Evolutionary conservation across 2,113 vertebrate species (phyloP).

Genomic region (Serinus canaria): DNA sequence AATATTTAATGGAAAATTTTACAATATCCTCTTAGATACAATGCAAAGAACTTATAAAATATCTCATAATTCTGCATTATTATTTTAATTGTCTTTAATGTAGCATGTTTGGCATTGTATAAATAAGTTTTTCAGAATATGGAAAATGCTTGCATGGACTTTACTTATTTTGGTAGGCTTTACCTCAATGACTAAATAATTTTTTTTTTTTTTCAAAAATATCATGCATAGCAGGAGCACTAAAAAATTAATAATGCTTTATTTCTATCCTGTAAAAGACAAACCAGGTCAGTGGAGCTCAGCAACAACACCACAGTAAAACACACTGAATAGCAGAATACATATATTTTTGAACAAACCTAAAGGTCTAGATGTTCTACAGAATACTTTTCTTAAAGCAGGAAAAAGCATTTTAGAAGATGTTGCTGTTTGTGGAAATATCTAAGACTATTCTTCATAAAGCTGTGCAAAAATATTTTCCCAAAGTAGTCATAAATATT

Average conservation of each 20-base stretch:
- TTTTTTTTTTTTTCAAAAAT: no score
- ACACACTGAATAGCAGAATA: not conserved
- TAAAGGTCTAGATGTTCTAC: not conserved
- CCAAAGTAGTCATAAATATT: not conserved
- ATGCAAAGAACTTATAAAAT: not conserved
- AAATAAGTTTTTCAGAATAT: not conserved
- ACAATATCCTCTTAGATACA: not conserved
- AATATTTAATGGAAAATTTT: not conserved
- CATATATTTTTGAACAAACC: not conserved
- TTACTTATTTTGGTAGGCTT: not conserved
- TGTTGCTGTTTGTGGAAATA: not conserved
- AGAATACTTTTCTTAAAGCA: not conserved
- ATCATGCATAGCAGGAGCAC: accelerated
- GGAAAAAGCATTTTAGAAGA: not conserved
- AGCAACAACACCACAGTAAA: not conserved
- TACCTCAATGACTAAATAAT: not conserved
- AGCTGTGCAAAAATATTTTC: not conserved
- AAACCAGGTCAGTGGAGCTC: not conserved
- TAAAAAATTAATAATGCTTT: not conserved
- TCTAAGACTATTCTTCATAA: not conserved
- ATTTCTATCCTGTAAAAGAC: not conserved
- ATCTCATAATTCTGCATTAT: not conserved
- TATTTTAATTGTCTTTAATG: not conserved
- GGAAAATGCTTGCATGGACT: not conserved
- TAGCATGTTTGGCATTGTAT: not conserved